Evolutionary conservation across 2,888 invertebrate genomes (phyloP), one percentile per base, ranked within the genome.

Genomic region (Hydraecia micacea): DNA sequence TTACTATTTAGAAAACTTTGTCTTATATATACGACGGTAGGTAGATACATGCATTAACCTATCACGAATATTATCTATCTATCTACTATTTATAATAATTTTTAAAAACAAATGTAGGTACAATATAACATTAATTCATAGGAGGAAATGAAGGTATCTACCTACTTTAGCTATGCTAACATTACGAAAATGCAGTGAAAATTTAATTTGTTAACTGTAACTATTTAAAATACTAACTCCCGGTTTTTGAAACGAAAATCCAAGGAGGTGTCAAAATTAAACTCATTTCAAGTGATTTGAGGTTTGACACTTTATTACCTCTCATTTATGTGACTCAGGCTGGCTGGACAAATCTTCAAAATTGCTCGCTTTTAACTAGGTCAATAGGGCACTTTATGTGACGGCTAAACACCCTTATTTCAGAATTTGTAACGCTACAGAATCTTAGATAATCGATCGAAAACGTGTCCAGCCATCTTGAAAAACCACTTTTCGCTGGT

Each of bases 31-130:
- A 52, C 15, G 46, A 36, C 18, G 21, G 25, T 80, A 80, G 25
- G 25, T 79, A 80, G 46, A 80, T n/a, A 78, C 9, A 49, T 28
- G 49, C 42, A 62, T 69, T 32, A 7, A 52, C 18, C 39, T 62
- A 52, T 36, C 0, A 63, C 18, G 25, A 3, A 1, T 55, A 55
- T n/a, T 63, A 55, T 3, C 0, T 42, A 11, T 42, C 11, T 42
- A 32, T 0, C 36, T n/a, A 60, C 13, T 46, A 71, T 42, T 42
- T 46, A 77, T 49, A 79, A 25, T 69, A 39, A 18, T 6, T 42
- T 78, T 49, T 32, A 66, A 77, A 39, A 15, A 71, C 9, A 25
- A 18, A 36, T 36, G 32, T 32, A 3, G 28, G 18, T 52, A 6
- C 5, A 39, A 25, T 28, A 3, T 28, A 71, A 11, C 6, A 15